Percentiles rank a stretch among this genome's conserved stretches.
phyloP scores from a whole-genome alignment of 2,113 vertebrate species.

The Xenus cinereus region DNA sequence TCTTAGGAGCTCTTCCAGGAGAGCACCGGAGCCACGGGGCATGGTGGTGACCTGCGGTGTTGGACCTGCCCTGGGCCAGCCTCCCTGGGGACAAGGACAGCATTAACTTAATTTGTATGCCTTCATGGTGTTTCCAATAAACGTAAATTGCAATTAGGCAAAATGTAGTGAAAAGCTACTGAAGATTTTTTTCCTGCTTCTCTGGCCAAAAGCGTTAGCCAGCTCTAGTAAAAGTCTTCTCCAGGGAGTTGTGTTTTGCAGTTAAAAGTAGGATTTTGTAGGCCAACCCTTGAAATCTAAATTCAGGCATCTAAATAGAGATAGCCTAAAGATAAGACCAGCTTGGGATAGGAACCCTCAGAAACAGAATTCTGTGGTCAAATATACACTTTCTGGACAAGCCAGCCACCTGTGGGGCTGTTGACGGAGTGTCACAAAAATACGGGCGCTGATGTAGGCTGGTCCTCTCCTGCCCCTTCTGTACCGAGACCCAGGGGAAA shows the following conservation, averaged over 20 bases:
- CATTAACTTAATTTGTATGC: background rate
- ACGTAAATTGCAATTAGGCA: background rate
- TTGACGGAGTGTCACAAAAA: background rate
- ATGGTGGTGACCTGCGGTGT: background rate
- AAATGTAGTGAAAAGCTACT: background rate
- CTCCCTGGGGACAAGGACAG: background rate
- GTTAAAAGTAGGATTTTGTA: background rate
- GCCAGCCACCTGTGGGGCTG: background rate
- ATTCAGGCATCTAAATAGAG: background rate
- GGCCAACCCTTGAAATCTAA: background rate
- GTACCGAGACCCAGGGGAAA: background rate
- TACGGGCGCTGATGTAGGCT: background rate
- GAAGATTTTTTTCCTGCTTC: slow-evolving; percentile 5
- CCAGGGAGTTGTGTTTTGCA: background rate
- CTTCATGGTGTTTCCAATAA: background rate
- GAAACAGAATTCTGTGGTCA: background rate
- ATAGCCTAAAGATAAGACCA: background rate
- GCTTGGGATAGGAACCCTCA: background rate
- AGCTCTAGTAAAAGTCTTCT: background rate
- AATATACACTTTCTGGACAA: background rate
- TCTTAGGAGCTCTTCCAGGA: background rate
- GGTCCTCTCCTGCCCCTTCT: background rate
- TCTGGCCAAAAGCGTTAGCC: background rate
- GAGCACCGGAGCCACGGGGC: fast-evolving
- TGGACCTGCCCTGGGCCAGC: background rate